phyloP scores from a whole-genome alignment of 2,797 vertebrate genomes.

The Eleutherodactylus coqui region DNA sequence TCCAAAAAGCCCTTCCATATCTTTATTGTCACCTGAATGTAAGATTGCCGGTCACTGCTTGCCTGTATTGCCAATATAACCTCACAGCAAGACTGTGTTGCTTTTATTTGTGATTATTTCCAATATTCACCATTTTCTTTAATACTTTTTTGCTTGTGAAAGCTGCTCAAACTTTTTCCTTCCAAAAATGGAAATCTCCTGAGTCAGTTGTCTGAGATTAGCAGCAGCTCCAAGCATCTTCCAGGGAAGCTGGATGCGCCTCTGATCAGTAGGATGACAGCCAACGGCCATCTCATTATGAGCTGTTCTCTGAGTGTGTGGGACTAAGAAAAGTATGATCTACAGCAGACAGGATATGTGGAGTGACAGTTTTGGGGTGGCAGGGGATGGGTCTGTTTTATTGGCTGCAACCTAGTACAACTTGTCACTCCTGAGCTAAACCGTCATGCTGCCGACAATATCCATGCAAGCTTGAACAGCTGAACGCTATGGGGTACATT shows the following conservation, averaged over 20 bases:
- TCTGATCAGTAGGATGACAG: constrained; percentile 59
- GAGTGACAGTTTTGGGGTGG: constrained; percentile 4
- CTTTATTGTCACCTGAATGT: no score
- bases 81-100: neutral
- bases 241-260: constrained; percentile 49
- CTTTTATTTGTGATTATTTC: neutral
- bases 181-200: constrained; percentile 52
- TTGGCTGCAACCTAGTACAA: neutral
- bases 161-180: neutral
- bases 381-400: neutral
- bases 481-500: neutral
- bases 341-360: constrained; percentile 8
- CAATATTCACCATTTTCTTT: neutral
- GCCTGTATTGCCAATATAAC: neutral
- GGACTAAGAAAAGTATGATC: constrained; percentile 23
- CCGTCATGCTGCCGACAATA: neutral
- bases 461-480: neutral
- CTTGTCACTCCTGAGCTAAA: neutral
- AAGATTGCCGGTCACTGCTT: neutral
- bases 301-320: constrained; percentile 32
- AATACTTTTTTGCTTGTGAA: constrained; percentile 20
- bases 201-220: constrained; percentile 58
- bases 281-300: constrained; percentile 55
- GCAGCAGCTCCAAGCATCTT: constrained; percentile 55
- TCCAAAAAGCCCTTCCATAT: no score